phyloP scores from a whole-genome alignment of 1,140 invertebrate genomes.

The Stegodyphus dumicola region DNA sequence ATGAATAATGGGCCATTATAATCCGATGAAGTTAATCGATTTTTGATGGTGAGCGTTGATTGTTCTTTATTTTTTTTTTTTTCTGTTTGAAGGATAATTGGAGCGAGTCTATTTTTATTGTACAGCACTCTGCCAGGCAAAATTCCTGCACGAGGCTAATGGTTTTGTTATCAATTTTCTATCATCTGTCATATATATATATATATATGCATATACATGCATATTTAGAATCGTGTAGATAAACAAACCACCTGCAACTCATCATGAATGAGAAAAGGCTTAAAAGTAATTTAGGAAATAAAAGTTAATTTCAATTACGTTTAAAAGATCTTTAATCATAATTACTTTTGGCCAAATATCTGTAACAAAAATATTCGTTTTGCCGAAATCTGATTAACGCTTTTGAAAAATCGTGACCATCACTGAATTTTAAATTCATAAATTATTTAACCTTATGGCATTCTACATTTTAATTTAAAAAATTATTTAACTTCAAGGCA shows the following conservation, averaged over 20 bases:
- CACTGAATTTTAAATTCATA: too few species aligned
- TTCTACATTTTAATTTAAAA: too few species aligned
- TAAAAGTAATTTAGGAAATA: neutral
- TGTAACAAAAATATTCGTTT: too few species aligned
- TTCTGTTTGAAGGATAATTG: neutral
- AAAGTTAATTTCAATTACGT: neutral
- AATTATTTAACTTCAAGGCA: too few species aligned
- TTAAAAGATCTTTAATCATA: too few species aligned
- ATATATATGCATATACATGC: neutral
- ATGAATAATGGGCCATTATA: constrained; percentile 35
- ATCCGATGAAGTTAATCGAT: constrained; percentile 49
- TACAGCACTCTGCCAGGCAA: neutral
- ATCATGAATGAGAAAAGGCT: neutral
- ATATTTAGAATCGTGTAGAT: neutral
- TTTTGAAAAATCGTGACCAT: too few species aligned
- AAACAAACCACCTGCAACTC: neutral
- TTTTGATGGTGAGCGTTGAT: constrained; percentile 39
- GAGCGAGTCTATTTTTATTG: neutral
- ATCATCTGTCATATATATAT: neutral
- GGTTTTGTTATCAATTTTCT: neutral
- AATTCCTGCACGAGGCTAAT: neutral
- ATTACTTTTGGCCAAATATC: too few species aligned
- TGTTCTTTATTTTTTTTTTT: constrained; percentile 17
- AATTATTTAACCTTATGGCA: too few species aligned
- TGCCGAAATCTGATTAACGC: too few species aligned